A percentile compares a stretch with the other conserved stretches of the same genome.
phyloP scores from a whole-genome alignment of 2,113 vertebrate genomes.

The Prinia subflava region DNA sequence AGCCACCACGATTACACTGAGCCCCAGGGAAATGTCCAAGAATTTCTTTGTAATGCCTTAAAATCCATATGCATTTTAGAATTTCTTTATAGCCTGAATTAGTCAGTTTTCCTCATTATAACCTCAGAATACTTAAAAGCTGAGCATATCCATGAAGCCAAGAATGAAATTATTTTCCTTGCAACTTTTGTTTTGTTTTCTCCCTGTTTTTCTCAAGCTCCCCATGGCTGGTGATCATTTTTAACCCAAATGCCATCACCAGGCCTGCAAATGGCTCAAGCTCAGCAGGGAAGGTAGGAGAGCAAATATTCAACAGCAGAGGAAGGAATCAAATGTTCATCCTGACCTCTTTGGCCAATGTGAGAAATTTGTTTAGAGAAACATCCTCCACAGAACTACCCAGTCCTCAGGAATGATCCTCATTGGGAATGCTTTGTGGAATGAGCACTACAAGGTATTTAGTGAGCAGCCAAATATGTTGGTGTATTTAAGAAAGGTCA shows the following conservation, averaged over 20 bases:
- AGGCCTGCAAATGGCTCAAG: background rate
- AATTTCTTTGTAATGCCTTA: slow-evolving; percentile 27
- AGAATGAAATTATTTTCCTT: background rate
- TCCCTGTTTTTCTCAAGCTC: background rate
- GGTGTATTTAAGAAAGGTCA: background rate
- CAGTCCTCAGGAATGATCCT: background rate
- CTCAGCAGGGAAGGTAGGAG: background rate
- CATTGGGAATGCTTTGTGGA: background rate
- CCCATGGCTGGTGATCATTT: background rate
- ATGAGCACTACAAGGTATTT: background rate
- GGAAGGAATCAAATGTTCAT: background rate
- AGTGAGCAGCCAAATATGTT: background rate
- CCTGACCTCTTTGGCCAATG: background rate
- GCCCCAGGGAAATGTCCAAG: slow-evolving; percentile 11
- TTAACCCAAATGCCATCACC: background rate
- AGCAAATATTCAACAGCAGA: background rate
- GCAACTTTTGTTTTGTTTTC: background rate
- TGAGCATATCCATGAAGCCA: background rate
- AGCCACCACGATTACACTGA: background rate
- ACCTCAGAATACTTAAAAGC: background rate
- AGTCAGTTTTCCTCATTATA: slow-evolving; percentile 9
- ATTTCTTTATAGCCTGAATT: background rate
- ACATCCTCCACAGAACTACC: background rate
- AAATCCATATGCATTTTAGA: background rate
- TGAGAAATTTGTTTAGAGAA: background rate